Evolutionary conservation across 64 coral and sea anemone species (phyloP).

Genomic region (Orbicella faveolata): DNA sequence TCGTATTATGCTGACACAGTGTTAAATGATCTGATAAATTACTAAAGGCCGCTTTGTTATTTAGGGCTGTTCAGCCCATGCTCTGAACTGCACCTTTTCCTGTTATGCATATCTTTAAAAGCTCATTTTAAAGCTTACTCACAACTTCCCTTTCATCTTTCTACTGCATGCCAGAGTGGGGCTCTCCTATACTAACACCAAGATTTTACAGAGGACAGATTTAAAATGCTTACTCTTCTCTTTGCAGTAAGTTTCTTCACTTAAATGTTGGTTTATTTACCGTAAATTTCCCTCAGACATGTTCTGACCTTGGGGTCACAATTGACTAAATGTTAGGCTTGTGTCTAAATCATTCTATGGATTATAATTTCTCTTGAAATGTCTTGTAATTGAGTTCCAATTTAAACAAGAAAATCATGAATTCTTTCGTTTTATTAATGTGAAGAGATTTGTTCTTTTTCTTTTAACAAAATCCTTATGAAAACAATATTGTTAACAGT

Average conservation of each 20-base stretch:
- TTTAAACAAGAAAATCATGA: too few species aligned
- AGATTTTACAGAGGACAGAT: constrained; percentile 2
- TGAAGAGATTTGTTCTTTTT: too few species aligned
- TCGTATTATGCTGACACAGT: background rate
- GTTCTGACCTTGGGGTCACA: background rate
- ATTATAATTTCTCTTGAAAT: background rate
- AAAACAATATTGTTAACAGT: too few species aligned
- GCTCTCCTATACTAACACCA: constrained; percentile 3
- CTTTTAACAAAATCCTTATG: too few species aligned
- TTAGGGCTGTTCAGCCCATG: background rate
- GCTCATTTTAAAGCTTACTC: background rate
- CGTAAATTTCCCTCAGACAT: background rate
- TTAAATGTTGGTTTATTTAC: background rate
- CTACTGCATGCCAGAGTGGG: constrained; percentile 31
- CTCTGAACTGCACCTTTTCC: constrained; percentile 28
- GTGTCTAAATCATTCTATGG: background rate
- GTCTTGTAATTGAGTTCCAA: too few species aligned
- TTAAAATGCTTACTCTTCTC: constrained; percentile 49
- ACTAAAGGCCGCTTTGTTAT: background rate
- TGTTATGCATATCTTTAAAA: background rate
- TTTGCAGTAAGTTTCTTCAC: constrained; percentile 53
- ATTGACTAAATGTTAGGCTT: background rate
- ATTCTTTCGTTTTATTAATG: too few species aligned
- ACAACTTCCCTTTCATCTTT: constrained; percentile 16
- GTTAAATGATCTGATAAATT: too few species aligned